Conservation (phyloP, 2,888 invertebrate genomes). For the Ethmia dodecea region DNA sequence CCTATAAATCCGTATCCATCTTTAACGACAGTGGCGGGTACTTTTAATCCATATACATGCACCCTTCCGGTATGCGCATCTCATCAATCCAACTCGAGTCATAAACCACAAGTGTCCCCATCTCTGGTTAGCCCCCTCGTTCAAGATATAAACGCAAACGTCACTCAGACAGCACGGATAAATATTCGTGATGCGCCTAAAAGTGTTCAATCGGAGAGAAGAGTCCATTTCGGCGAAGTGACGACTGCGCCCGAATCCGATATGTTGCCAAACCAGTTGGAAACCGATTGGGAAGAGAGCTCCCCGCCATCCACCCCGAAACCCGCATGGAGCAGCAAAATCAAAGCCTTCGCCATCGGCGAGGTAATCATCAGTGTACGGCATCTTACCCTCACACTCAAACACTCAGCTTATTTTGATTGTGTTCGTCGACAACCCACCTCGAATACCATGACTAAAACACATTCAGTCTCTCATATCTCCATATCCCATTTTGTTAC, state of each 20-base stretch:
- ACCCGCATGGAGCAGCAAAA: slow-evolving; percentile 74
- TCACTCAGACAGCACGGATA: slow-evolving; percentile 41
- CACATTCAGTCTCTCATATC: slow-evolving; percentile 47
- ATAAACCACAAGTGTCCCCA: slow-evolving; percentile 39
- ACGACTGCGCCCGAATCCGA: slow-evolving; percentile 57
- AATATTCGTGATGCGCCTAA: slow-evolving; percentile 45
- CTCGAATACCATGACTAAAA: slow-evolving; percentile 46
- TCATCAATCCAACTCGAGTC: slow-evolving; percentile 35
- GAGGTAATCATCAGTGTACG: slow-evolving; percentile 73
- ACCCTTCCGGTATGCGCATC: slow-evolving; percentile 48
- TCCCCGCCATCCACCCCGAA: slow-evolving; percentile 54
- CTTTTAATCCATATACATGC: slow-evolving; percentile 67
- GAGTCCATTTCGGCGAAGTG: slow-evolving; percentile 71
- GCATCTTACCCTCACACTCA: slow-evolving; percentile 59
- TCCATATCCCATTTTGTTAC: slow-evolving; percentile 56
- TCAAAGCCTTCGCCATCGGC: slow-evolving; percentile 76
- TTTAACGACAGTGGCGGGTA: slow-evolving; percentile 68
- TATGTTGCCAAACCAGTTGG: slow-evolving; percentile 54
- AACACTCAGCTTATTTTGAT: slow-evolving; percentile 69
- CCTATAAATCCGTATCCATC: slow-evolving; percentile 65
- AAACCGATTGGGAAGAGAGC: slow-evolving; percentile 52
- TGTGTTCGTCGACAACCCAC: slow-evolving; percentile 72
- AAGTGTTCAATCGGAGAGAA: slow-evolving; percentile 67
- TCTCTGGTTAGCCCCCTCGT: slow-evolving; percentile 44
- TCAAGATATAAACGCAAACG: slow-evolving; percentile 58